Evolutionary conservation across 2,888 invertebrate genomes (phyloP).

Genomic region (Sinentomon sp.): DNA sequence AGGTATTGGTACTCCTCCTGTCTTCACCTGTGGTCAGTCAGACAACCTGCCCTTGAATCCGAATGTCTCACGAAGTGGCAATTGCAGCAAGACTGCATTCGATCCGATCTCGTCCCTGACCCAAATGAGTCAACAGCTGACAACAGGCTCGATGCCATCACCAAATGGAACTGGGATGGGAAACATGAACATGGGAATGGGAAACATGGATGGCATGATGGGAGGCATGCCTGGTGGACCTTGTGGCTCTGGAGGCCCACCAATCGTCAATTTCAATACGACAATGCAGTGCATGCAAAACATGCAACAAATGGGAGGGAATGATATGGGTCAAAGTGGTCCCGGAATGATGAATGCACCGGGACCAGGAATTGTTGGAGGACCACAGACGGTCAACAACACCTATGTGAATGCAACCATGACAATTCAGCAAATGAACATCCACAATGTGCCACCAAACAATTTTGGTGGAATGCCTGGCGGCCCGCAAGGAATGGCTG

Average conservation of each 20-base stretch:
- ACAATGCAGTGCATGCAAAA: constrained; percentile 20
- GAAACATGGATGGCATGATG: constrained; percentile 13
- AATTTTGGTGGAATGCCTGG: constrained; percentile 10
- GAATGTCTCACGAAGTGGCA: constrained; percentile 18
- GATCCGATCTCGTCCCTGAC: constrained; percentile 81
- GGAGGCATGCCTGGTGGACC: constrained; percentile 16
- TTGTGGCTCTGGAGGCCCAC: constrained; percentile 15
- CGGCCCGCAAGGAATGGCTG: neutral
- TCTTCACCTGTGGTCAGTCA: no score
- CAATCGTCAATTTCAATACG: constrained; percentile 20
- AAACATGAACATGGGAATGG: constrained; percentile 16
- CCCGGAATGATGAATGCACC: constrained; percentile 13
- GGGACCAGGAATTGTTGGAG: constrained; percentile 14
- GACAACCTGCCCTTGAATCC: constrained; percentile 22
- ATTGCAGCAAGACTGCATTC: constrained; percentile 28
- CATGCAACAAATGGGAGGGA: constrained; percentile 14
- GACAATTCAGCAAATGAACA: constrained; percentile 25
- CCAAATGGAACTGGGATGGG: constrained; percentile 24
- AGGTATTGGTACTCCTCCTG: no score
- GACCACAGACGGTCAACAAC: constrained; percentile 23
- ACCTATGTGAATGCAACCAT: constrained; percentile 25
- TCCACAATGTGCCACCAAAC: constrained; percentile 20
- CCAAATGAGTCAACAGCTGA: constrained; percentile 78
- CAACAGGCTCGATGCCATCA: constrained; percentile 38
- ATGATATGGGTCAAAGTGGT: constrained; percentile 4